Base-by-base conservation (phyloP, 2,113 vertebrate species). In the Oryzias curvinotus region DNA sequence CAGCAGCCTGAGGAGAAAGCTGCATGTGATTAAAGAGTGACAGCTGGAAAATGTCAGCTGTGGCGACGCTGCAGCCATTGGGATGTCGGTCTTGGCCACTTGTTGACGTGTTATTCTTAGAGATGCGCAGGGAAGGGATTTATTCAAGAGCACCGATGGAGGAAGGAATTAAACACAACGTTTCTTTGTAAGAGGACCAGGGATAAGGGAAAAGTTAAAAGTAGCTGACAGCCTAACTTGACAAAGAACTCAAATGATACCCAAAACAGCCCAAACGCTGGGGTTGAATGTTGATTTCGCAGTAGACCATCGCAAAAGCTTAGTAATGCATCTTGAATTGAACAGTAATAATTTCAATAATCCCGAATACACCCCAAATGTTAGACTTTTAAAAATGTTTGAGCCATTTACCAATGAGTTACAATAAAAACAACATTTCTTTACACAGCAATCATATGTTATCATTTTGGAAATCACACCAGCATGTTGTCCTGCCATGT, bases 151-250 rank as follows among this genome's bases (percentile, higher is more conserved):
- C 45, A 52, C 52, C 1, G 1, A 17, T 2, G 4, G 21, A 23
- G 21, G 21, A 23, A 21, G n/a, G 49, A 45, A 7, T 69, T 73
- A 43, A 7, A 41, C 52, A 64, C 30, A 21, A 48, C 14, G 53
- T 78, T 81, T 64, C 52, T 66, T 62, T 68, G 55, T 19, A 68
- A 61, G 21, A 10, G 62, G 73, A 73, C 52, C 67, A 52, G 25
- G 23, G 26, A 16, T 13, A 14, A 25, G 65, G 64, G 42, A 47
- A 50, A 56, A 56, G 62, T 75, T 68, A 77, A 65, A 57, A 30
- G 56, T 58, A 54, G 61, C 53, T 30, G 19, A 8, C 59, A 57
- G 4, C 55, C 53, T 21, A 46, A 65, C 36, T 71, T 48, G 59
- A 62, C 72, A 75, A 71, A 36, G 36, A 3, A 64, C 56, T 63